Percentiles rank a stretch among this genome's conserved stretches.
Evolutionary conservation across 2,113 vertebrate species (phyloP).

Genomic region (Odocoileus hemionus): DNA sequence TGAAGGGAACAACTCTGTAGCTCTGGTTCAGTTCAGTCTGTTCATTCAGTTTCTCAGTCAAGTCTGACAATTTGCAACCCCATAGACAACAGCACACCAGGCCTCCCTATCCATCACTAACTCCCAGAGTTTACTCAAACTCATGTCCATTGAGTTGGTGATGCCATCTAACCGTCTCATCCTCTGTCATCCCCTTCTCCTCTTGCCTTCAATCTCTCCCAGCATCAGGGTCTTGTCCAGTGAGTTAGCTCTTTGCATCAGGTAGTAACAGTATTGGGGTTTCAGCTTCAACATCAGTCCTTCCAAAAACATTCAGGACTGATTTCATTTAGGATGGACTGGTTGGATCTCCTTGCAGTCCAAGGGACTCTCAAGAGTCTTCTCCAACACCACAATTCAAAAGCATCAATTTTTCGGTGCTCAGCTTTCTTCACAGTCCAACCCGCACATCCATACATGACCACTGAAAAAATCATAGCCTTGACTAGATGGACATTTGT

Average conservation of each 20-base stretch:
- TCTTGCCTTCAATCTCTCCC: neutral
- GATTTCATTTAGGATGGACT: neutral
- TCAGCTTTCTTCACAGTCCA: neutral
- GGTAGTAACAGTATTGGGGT: neutral
- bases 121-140: neutral
- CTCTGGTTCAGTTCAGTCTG: neutral
- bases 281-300: neutral
- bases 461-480: fast-evolving
- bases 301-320: neutral
- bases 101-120: neutral
- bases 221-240: neutral
- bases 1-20: neutral
- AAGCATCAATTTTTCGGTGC: neutral
- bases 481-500: fast-evolving
- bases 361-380: neutral
- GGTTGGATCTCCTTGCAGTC: neutral
- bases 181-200: neutral
- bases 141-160: neutral
- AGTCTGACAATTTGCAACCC: fast-evolving
- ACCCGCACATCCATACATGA: neutral
- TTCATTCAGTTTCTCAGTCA: fast-evolving
- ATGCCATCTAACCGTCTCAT: neutral
- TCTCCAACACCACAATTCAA: neutral
- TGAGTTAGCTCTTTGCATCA: neutral
- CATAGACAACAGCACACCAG: neutral